Evolutionary conservation across 2,113 vertebrate species (phyloP).

Genomic region (Dasyornis broadbenti): DNA sequence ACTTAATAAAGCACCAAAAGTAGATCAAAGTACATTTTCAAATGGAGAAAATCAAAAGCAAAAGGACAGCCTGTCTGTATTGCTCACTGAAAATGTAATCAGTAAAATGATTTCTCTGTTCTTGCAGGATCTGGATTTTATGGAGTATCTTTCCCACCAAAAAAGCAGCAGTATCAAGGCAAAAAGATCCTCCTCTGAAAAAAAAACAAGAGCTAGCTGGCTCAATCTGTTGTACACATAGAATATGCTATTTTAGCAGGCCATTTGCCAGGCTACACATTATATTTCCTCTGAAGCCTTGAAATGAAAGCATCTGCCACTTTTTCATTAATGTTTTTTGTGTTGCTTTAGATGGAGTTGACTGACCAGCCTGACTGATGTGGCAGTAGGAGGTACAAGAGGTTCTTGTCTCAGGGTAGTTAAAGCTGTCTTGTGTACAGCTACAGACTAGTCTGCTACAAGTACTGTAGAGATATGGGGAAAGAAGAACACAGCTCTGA

Average conservation of each 20-base stretch:
- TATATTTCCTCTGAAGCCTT: neutral
- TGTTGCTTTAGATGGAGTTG: neutral
- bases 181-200: neutral
- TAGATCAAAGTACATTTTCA: neutral
- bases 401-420: neutral
- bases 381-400: neutral
- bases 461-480: neutral
- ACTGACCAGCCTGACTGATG: neutral
- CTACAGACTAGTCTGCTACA: neutral
- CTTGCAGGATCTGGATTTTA: neutral
- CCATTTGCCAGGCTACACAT: neutral
- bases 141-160: neutral
- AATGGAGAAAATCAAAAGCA: neutral
- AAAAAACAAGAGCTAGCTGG: neutral
- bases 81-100: neutral
- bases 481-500: neutral
- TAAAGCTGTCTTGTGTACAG: neutral
- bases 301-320: neutral
- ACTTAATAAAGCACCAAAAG: neutral
- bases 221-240: neutral
- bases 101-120: neutral
- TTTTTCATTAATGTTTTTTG: neutral
- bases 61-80: neutral
- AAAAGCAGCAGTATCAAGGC: neutral
- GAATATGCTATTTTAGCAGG: neutral